Conservation (phyloP, 2,888 invertebrate genomes). For the Papilio gigon region DNA sequence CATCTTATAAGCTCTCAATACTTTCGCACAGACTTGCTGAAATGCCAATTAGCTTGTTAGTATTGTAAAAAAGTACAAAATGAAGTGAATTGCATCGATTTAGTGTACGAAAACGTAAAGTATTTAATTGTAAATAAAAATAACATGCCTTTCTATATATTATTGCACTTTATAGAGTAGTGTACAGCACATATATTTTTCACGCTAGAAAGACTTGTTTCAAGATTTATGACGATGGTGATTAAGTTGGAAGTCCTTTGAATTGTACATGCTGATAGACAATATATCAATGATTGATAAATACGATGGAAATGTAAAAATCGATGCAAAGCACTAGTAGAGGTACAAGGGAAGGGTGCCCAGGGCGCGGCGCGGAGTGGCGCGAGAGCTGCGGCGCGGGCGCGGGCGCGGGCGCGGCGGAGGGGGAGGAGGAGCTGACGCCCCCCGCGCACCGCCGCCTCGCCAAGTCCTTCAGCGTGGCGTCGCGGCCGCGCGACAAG, state of each 20-base stretch:
- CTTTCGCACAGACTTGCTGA: neutral
- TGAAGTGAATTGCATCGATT: slow-evolving; percentile 14
- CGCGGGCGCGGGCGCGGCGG: slow-evolving; percentile 61
- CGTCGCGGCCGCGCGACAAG: slow-evolving; percentile 78
- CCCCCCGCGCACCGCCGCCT: slow-evolving; percentile 93
- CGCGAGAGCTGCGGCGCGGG: slow-evolving; percentile 58
- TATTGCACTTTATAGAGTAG: neutral
- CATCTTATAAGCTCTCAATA: neutral
- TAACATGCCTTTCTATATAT: neutral
- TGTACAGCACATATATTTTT: neutral
- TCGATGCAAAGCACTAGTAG: slow-evolving; percentile 23
- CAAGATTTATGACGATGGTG: neutral
- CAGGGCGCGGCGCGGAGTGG: slow-evolving; percentile 67
- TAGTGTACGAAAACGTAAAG: neutral
- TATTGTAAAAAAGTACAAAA: slow-evolving; percentile 1
- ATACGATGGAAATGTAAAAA: neutral
- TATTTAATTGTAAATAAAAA: neutral
- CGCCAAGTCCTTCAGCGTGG: slow-evolving; percentile 96
- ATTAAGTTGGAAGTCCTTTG: neutral
- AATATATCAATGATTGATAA: no score
- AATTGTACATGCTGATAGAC: no score
- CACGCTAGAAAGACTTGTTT: neutral
- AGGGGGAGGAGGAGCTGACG: slow-evolving; percentile 86
- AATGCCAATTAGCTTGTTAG: neutral
- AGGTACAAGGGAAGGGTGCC: slow-evolving; percentile 49